Conservation (phyloP, 2,113 vertebrate species). For the Ceyx margarethae region DNA sequence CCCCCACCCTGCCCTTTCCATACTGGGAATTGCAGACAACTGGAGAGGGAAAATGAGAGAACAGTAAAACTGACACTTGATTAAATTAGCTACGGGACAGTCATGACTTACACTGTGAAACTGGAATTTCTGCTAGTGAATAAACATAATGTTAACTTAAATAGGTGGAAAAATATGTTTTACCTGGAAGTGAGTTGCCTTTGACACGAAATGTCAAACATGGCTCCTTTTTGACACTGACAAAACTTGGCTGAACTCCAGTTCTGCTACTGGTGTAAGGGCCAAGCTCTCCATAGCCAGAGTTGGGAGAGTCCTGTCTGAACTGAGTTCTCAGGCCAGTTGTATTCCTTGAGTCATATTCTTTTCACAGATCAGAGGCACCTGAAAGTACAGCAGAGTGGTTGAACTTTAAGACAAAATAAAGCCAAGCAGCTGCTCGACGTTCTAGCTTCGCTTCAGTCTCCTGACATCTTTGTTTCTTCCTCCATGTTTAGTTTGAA, state of each 20-base stretch:
- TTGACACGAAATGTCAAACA: neutral
- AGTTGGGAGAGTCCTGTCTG: neutral
- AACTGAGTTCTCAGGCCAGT: neutral
- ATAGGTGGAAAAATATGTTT: neutral
- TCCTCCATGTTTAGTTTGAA: neutral
- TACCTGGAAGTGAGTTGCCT: neutral
- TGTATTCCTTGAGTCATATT: fast-evolving
- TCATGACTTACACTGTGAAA: neutral
- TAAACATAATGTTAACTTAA: neutral
- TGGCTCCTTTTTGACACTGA: neutral
- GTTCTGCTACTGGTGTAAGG: neutral
- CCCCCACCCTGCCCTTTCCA: neutral
- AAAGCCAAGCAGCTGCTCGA: neutral
- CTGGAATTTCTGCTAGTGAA: neutral
- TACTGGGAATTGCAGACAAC: neutral
- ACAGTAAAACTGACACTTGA: neutral
- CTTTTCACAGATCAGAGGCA: fast-evolving
- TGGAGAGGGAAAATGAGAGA: neutral
- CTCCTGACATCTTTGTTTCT: neutral
- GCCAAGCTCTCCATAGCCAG: neutral
- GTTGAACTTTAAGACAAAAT: neutral
- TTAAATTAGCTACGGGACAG: neutral
- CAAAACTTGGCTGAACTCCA: neutral
- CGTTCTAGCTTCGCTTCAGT: neutral
- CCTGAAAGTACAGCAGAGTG: neutral